These are phyloP conservation scores for Mycalesis mineus DNA, from an alignment of 2,888 invertebrate genomes.

Conservation along the genomic window DNA sequence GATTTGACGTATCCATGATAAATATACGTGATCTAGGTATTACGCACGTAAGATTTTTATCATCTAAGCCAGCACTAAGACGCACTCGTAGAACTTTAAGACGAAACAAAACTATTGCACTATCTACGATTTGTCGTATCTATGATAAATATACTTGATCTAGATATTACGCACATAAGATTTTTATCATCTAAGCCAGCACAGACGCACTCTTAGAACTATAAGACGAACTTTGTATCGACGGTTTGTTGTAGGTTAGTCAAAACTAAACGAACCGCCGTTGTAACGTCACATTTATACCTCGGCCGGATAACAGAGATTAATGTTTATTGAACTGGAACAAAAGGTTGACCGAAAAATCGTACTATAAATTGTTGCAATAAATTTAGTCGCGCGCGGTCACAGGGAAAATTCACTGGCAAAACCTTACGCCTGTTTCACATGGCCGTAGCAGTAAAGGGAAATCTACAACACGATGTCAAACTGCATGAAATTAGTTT, in stretches of 20 bases:
- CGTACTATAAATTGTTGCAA: slow-evolving; percentile 24
- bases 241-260: slow-evolving; percentile 3
- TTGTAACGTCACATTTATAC: slow-evolving; percentile 19
- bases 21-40: too few species aligned
- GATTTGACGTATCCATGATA: too few species aligned
- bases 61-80: too few species aligned
- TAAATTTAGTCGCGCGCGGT: slow-evolving; percentile 21
- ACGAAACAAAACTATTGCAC: too few species aligned
- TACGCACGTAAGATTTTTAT: too few species aligned
- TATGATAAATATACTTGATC: too few species aligned
- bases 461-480: neutral
- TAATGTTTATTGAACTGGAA: slow-evolving; percentile 29
- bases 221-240: neutral
- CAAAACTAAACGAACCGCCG: slow-evolving; percentile 18
- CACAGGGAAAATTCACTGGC: slow-evolving; percentile 19
- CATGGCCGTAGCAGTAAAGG: neutral
- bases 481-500: too few species aligned
- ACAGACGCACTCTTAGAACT: too few species aligned
- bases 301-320: slow-evolving; percentile 24
- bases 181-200: too few species aligned
- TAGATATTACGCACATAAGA: too few species aligned
- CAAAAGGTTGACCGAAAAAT: slow-evolving; percentile 30
- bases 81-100: too few species aligned
- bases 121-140: too few species aligned
- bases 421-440: slow-evolving; percentile 3